phyloP scores from a whole-genome alignment of 2,888 invertebrate species.

The Dendrolimus pini region DNA sequence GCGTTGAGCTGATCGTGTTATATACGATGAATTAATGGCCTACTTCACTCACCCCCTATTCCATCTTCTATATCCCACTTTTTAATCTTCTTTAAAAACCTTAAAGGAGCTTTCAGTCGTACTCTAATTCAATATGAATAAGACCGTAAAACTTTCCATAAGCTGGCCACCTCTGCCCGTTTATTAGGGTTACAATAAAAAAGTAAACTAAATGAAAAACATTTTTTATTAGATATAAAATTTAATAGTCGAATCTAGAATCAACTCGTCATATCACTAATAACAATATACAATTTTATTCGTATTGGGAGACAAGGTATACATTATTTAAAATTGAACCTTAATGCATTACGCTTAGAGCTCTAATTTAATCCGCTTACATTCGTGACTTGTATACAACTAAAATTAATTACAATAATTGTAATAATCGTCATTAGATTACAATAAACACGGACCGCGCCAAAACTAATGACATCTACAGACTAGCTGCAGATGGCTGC shows the following conservation, averaged over 20 bases:
- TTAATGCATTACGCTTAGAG: not conserved
- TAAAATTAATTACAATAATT: constrained; percentile 1
- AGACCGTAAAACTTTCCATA: too few relatives aligned
- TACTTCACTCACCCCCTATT: too few relatives aligned
- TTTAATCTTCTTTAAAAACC: too few relatives aligned
- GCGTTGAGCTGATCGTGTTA: too few relatives aligned
- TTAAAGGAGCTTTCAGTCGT: too few relatives aligned
- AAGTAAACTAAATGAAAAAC: constrained; percentile 17
- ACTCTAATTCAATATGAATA: too few relatives aligned
- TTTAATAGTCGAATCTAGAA: constrained; percentile 61
- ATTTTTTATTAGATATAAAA: constrained; percentile 52
- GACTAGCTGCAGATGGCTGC: too few relatives aligned
- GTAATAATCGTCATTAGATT: not conserved
- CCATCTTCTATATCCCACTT: too few relatives aligned
- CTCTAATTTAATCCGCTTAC: not conserved
- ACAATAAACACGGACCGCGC: not conserved
- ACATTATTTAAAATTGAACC: constrained; percentile 6
- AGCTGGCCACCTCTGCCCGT: too few relatives aligned
- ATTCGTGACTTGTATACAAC: not conserved
- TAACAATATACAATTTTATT: constrained; percentile 62
- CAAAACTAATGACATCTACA: too few relatives aligned
- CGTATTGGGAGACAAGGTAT: constrained; percentile 32
- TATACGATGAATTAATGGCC: too few relatives aligned
- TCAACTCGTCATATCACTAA: constrained; percentile 54
- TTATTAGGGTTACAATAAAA: not conserved